Evolutionary conservation across 2,113 vertebrate species (phyloP), one percentile per base, ranked within the genome.

Genomic region (Dascyllus trimaculatus): DNA sequence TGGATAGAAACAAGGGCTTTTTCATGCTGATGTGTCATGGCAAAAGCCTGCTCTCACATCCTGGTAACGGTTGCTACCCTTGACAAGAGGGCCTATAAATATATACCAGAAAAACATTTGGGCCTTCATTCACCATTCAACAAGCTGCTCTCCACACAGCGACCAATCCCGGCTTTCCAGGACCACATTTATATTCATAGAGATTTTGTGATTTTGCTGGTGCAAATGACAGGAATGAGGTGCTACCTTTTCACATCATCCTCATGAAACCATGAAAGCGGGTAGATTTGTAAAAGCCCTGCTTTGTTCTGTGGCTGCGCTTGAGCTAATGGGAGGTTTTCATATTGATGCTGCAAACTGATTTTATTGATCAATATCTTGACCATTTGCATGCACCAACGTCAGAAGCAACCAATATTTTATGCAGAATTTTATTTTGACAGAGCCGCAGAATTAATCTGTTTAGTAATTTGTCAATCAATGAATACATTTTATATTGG

Each of bases 61-160:
- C 85, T 91, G 80, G 90, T 88, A 91, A 93, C 83, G 35, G 88
- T 93, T 92, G 87, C 91, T 90, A 88, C 56, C 85, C 78, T 80
- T 85, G 71, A 85, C 85, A 85, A 86, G 82, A 84, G 75, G 56
- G 74, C 59, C 85, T 91, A 90, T 84, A 90, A 92, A 92, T 85
- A 89, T 75, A 80, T 76, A 68, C 14, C 57, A 61, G 71, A 22
- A 11, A 85, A 71, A 75, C 49, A 84, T 73, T 52, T 68, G 79
- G 72, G 66, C 74, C 73, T 75, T 85, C 67, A 43, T 80, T 84
- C 52, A 74, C 51, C 75, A 49, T 67, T 84, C 79, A 85, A 68
- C 74, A 66, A 80, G 67, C 80, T 71, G 58, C 80, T 80, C 48
- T 70, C 52, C 62, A 40, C 85, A 38, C 83, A 51, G 32, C 38